A percentile compares a stretch with the other conserved stretches of the same genome.
Evolutionary conservation across 2,888 invertebrate genomes (phyloP).

Genomic region (Dynastes hyllus): DNA sequence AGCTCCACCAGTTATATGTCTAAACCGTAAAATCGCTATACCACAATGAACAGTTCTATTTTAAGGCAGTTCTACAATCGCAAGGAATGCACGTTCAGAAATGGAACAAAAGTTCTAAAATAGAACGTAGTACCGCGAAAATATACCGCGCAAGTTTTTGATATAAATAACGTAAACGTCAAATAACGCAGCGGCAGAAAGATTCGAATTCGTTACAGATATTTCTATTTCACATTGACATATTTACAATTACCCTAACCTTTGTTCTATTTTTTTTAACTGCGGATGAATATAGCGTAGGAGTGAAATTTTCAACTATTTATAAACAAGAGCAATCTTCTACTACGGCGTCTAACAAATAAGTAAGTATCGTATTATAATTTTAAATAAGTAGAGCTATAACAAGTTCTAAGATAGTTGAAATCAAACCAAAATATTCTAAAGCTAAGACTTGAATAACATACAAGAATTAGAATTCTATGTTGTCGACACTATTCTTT

Average conservation of each 20-base stretch:
- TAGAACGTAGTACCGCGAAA: slow-evolving; percentile 45
- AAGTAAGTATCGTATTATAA: too few species aligned
- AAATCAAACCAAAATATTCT: too few species aligned
- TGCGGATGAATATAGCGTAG: not conserved
- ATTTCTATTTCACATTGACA: slow-evolving; percentile 28
- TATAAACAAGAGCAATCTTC: not conserved
- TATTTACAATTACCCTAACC: slow-evolving; percentile 19
- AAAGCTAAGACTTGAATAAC: too few species aligned
- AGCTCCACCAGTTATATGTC: not conserved
- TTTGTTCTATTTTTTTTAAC: slow-evolving; percentile 14
- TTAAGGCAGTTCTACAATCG: slow-evolving; percentile 41
- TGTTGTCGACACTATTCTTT: too few species aligned
- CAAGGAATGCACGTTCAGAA: slow-evolving; percentile 47
- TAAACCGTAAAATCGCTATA: slow-evolving; percentile 25
- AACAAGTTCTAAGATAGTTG: too few species aligned
- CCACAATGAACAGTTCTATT: slow-evolving; percentile 40
- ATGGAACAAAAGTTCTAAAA: slow-evolving; percentile 47
- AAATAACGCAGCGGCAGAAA: slow-evolving; percentile 33
- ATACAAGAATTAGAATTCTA: too few species aligned
- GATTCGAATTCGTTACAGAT: slow-evolving; percentile 29
- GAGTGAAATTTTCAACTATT: not conserved
- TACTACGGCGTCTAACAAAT: not conserved
- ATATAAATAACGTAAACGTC: slow-evolving; percentile 46
- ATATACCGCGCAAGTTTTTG: slow-evolving; percentile 40
- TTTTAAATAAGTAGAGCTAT: too few species aligned